Evolutionary conservation across 1,140 invertebrate species (phyloP), one percentile per base, ranked within the genome.

Genomic region (Heliothis virescens): DNA sequence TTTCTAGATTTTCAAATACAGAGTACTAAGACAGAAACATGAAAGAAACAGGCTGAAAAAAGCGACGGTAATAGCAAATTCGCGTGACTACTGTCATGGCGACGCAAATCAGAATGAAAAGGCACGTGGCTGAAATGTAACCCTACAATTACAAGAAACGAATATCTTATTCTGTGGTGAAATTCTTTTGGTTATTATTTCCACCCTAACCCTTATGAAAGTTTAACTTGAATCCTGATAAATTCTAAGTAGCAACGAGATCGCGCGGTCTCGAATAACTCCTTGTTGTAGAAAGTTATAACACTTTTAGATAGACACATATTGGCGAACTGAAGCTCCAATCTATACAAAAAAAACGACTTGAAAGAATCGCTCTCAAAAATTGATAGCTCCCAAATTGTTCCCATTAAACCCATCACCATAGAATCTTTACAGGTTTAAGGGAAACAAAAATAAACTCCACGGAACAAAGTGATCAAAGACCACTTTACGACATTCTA

Each of bases 401-500:
- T 47, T 63, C 15, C 62, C 5, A 71, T 52, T 13, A 67, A 47
- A 48, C 48, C 48, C 34, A 71, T 71, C 65, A 69, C 62, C 50
- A 52, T n/a, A 0, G 18, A 1, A 63, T 53, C 47, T 16, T 60
- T 48, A 53, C 41, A 48, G 16, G 10, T 29, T 21, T 76, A 65
- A 76, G 60, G 29, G 48, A 63, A 78, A 63, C 29, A 41, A 78
- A 41, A 67, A 69, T 57, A 78, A 78, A 78, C 34, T 57, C 50
- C 26, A 67, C 52, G n/a, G 53, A 26, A 47, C 52, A 57, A 65
- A 67, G 50, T 53, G 75, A 57, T 67, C 75, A 78, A 67, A 67
- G 75, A 16, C 29, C 18, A 18, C 63, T 78, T 67, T 78, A 78
- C 73, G 73, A 76, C 59, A 78, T 67, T 67, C 53, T 21, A 57